Evolutionary conservation across 2,888 invertebrate species (phyloP), one percentile per base, ranked within the genome.

Genomic region (Trichogramma dendrolimi): DNA sequence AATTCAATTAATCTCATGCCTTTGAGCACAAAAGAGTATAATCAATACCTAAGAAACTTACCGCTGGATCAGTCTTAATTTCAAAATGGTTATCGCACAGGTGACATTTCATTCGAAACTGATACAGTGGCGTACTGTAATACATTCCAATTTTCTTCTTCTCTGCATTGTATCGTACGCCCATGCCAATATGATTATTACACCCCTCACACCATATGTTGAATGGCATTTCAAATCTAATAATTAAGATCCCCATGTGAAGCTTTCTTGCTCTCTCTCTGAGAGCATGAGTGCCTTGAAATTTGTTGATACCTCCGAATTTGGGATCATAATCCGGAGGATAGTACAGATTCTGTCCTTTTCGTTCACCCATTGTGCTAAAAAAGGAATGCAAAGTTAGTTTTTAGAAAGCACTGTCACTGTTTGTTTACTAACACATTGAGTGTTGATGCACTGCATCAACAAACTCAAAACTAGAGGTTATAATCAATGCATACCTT

Each of bases 191-290:
- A 76, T 98, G 99, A 81, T 95, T 98, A 67, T 91, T 90, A 78
- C 99, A 99, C 58, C 97, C 97, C 47, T 94, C 93, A 71, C 99
- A 99, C 99, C 99, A 99, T 71, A 99, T 98, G 80, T 99, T 99
- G 76, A 96, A 99, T 0, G 99, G 99, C 97, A 99, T 96, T 82
- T 99, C 99, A 83, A 99, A 99, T 53, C 98, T 87, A 68, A 96
- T 95, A 67, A 95, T 92, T 39, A 96, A 86, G 71, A 99, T 98
- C 8, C 98, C 99, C 82, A 94, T 83, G 74, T 94, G 91, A 4
- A 98, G 85, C 79, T 99, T 99, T n/a, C 91, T 83, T 38, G 98
- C 99, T 66, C 99, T 82, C 80, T 99, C 98, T 42, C 99, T 85
- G 47, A 99, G 81, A 1, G 98, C 96, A 85, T 99, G 99, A 10